A percentile compares a stretch with the other conserved stretches of the same genome.
Evolutionary conservation across 2,113 vertebrate genomes (phyloP).

Genomic region (Sander vitreus): DNA sequence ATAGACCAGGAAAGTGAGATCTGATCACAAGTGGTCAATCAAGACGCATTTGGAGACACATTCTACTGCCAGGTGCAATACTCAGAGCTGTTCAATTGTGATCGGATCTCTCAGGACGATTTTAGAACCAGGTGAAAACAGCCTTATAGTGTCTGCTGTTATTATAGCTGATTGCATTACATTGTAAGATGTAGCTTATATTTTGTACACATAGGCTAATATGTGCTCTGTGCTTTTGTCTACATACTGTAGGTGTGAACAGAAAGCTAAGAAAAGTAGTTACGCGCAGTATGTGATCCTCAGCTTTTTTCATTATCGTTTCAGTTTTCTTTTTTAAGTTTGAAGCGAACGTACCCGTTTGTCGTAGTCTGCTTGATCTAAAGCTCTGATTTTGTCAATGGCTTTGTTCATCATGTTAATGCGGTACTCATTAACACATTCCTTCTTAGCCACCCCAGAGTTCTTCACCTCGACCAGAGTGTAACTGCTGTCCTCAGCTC

Average conservation of each 20-base stretch:
- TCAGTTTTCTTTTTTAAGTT: too few species aligned
- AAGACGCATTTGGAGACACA: too few species aligned
- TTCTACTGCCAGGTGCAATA: too few species aligned
- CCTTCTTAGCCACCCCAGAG: slow-evolving; percentile 90
- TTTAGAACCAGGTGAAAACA: too few species aligned
- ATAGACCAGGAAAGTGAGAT: too few species aligned
- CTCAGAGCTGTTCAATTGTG: too few species aligned
- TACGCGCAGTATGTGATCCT: slow-evolving; percentile 94
- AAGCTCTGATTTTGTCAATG: slow-evolving; percentile 86
- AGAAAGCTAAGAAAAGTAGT: slow-evolving; percentile 56
- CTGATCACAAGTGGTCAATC: too few species aligned
- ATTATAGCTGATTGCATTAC: not conserved
- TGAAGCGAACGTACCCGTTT: slow-evolving; percentile 82
- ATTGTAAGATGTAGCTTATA: not conserved
- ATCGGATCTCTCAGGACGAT: too few species aligned
- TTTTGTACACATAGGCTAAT: not conserved
- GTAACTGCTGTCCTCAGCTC: slow-evolving; percentile 93
- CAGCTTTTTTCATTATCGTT: slow-evolving; percentile 85
- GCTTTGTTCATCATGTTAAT: slow-evolving; percentile 94
- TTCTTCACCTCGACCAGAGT: slow-evolving; percentile 86
- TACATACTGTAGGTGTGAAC: not conserved
- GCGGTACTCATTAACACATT: slow-evolving; percentile 90
- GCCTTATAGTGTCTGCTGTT: not conserved
- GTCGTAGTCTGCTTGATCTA: slow-evolving; percentile 83
- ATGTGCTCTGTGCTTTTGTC: not conserved